Evolutionary conservation across 2,113 vertebrate species (phyloP).

Genomic region (Dipodomys ordii): DNA sequence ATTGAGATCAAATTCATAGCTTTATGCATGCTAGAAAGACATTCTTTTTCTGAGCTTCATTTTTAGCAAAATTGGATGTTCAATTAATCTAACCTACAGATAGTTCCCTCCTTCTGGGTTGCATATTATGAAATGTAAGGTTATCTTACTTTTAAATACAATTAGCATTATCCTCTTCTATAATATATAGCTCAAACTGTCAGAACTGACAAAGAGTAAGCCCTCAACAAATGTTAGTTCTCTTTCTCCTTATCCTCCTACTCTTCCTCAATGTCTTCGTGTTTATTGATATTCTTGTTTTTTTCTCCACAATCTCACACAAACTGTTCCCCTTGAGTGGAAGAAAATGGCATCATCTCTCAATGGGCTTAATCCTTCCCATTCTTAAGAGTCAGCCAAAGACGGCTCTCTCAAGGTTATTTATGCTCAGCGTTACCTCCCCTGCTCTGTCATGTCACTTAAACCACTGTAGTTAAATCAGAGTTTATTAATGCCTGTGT

Average conservation of each 20-base stretch:
- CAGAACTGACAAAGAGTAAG: not conserved
- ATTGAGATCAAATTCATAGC: too few species aligned
- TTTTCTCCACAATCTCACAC: not conserved
- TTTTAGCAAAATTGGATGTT: too few species aligned
- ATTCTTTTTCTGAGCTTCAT: too few species aligned
- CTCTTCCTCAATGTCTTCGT: not conserved
- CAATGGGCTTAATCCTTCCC: not conserved
- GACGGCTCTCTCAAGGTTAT: not conserved
- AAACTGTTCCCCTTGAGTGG: fast-evolving
- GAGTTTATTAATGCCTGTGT: not conserved
- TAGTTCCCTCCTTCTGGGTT: not conserved
- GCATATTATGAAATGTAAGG: not conserved
- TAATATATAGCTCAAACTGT: not conserved
- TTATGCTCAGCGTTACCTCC: not conserved
- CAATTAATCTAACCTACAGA: not conserved
- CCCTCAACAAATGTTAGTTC: not conserved
- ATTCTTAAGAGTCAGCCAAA: not conserved
- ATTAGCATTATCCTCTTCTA: not conserved
- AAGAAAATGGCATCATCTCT: not conserved
- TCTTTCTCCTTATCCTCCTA: not conserved
- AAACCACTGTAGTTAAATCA: not conserved
- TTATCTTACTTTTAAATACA: not conserved
- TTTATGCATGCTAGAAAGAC: too few species aligned
- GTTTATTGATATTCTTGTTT: not conserved
- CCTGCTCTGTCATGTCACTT: not conserved